phyloP scores from a whole-genome alignment of 2,888 invertebrate genomes.

The Drosophila demipolita region DNA sequence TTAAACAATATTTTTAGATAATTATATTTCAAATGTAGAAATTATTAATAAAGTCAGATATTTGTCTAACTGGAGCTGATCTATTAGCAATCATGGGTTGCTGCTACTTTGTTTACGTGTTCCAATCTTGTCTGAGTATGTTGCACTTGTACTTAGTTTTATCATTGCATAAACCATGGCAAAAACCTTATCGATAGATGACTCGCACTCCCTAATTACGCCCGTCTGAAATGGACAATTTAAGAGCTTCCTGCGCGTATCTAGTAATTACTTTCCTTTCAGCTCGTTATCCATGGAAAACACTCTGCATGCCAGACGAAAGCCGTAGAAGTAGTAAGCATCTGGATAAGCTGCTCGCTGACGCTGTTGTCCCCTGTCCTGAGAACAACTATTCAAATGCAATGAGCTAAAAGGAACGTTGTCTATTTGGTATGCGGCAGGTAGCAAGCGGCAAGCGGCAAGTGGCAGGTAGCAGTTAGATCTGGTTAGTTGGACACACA shows the following conservation, averaged over 20 bases:
- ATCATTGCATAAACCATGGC: slow-evolving; percentile 38
- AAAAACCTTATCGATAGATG: slow-evolving; percentile 20
- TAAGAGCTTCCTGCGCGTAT: neutral
- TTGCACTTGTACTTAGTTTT: slow-evolving; percentile 18
- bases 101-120: slow-evolving; percentile 44
- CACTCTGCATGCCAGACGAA: slow-evolving; percentile 15
- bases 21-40: neutral
- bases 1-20: neutral
- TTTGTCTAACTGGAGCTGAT: slow-evolving; percentile 28
- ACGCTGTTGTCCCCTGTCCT: slow-evolving; percentile 44
- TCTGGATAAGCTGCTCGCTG: slow-evolving; percentile 40
- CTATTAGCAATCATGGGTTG: slow-evolving; percentile 33
- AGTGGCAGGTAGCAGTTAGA: slow-evolving; percentile 21
- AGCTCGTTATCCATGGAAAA: slow-evolving; percentile 8
- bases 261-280: slow-evolving; percentile 5
- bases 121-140: slow-evolving; percentile 26
- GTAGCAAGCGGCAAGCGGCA: slow-evolving; percentile 13
- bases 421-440: neutral
- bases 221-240: neutral
- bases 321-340: slow-evolving; percentile 15
- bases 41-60: neutral
- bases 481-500: slow-evolving; percentile 24
- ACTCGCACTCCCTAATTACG: slow-evolving; percentile 27
- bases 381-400: slow-evolving; percentile 55
- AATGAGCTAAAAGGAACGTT: slow-evolving; percentile 11